A percentile compares a stretch with the other conserved stretches of the same genome.
These are phyloP conservation scores for Entomobrya multifasciata DNA, from an alignment of 2,888 invertebrate genomes.

Conservation along the genomic window DNA sequence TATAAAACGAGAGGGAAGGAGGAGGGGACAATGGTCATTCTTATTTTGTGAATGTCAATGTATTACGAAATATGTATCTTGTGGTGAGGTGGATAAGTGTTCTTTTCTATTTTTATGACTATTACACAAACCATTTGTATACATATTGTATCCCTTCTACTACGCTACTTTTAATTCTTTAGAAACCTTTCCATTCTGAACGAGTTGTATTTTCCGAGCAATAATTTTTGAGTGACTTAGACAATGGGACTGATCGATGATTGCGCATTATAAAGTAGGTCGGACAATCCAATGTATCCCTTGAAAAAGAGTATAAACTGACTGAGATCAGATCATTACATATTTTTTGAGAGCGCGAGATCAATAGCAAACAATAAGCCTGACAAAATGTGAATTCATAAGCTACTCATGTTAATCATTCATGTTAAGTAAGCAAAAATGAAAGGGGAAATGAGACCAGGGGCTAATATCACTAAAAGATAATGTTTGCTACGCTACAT, in stretches of 20 bases:
- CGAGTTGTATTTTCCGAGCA: too few species aligned
- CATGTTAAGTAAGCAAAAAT: not conserved
- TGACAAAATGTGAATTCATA: not conserved
- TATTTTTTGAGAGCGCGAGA: constrained; percentile 16
- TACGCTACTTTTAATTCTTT: not conserved
- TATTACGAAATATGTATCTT: constrained; percentile 4
- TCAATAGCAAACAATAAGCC: not conserved
- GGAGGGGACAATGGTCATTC: not conserved
- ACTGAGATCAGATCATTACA: not conserved
- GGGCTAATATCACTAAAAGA: constrained; percentile 1
- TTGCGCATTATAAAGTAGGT: constrained; percentile 35
- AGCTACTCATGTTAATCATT: not conserved
- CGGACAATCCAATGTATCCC: constrained; percentile 3
- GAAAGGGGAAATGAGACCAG: constrained; percentile 39
- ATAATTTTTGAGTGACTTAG: not conserved
- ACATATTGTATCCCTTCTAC: not conserved
- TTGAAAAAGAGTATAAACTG: not conserved
- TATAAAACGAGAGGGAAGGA: not conserved
- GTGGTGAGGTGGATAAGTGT: not conserved
- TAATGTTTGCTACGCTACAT: too few species aligned
- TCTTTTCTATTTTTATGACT: not conserved
- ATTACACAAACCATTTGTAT: not conserved
- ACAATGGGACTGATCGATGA: not conserved
- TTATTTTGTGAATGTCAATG: constrained; percentile 27
- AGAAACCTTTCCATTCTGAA: not conserved